Base-by-base conservation (phyloP, 2,797 vertebrate species). In the Phalanger gymnotis region DNA sequence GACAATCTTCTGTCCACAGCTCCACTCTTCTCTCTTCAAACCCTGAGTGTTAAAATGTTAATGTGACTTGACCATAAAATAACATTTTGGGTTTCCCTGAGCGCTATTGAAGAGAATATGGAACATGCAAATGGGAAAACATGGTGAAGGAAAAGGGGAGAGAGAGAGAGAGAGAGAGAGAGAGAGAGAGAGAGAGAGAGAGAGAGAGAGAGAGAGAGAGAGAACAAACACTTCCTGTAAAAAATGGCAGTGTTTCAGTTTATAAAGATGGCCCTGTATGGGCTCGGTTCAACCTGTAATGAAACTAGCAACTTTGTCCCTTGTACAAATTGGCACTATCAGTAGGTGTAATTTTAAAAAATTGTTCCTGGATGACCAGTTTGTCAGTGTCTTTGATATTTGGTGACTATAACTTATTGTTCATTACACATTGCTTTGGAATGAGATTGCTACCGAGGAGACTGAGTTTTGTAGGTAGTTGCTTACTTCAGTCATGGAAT, bases 331-430 rank as follows among this genome's bases (percentile, higher is more conserved):
- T 87, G 55, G 89, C 53, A 93, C 4, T 89, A 81, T 95, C 51
- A 91, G 56, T 93, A 95, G 96, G 52, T 94, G n/a, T 90, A 90
- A 11, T 92, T 96, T 93, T 66, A 91, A 96, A 93, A 94, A 93
- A 66, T 92, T 91, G 73, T 91, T 95, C 31, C 54, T 52, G 90
- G 96, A 95, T 94, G 90, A 90, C 34, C 94, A 95, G 12, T 94
- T 93, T 96, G 27, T 94, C 25, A 52, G 89, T 96, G 31, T 93
- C n/a, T 96, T 96, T 34, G 25, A 95, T 95, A 94, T 66, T 95
- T 96, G 73, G 47, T 92, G 51, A 66, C 93, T 96, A 51, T 96
- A 90, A 92, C 31, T 96, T 93, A 92, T 91, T 96, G n/a, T 90
- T 94, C 91, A 96, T 93, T 66, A 87, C 40, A 51, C 22, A 27